A percentile compares a stretch with the other conserved stretches of the same genome.
Evolutionary conservation across 2,113 vertebrate genomes (phyloP).

Genomic region (Alethe diademata): DNA sequence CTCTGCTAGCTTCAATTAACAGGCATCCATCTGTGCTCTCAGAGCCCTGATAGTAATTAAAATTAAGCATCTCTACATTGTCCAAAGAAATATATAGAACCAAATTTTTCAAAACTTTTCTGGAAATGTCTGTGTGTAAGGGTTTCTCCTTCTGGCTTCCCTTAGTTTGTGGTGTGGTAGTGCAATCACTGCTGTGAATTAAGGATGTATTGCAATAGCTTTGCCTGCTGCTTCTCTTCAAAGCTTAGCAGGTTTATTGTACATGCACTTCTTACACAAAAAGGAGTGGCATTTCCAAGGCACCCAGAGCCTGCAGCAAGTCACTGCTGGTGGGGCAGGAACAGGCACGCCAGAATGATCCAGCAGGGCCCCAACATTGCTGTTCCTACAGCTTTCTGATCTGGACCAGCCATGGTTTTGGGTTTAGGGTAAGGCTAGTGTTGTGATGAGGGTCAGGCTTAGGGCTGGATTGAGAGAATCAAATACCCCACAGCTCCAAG

Average conservation of each 20-base stretch:
- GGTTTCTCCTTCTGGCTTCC: not conserved
- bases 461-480: not conserved
- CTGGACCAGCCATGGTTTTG: not conserved
- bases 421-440: not conserved
- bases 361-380: not conserved
- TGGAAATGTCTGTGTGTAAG: not conserved
- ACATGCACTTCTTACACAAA: not conserved
- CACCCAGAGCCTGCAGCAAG: not conserved
- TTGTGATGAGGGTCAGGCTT: too few species aligned
- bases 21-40: slow-evolving; percentile 1
- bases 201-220: not conserved
- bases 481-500: not conserved
- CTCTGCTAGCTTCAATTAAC: slow-evolving; percentile 7
- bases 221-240: slow-evolving; percentile 12
- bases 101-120: not conserved
- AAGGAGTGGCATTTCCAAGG: not conserved
- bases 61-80: not conserved
- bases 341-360: not conserved
- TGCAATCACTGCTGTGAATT: not conserved
- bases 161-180: not conserved
- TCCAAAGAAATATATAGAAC: not conserved
- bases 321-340: not conserved
- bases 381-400: not conserved
- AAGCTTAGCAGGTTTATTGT: not conserved
- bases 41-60: slow-evolving; percentile 8